Conservation (phyloP, 2,113 vertebrate genomes). For the Merops nubicus region DNA sequence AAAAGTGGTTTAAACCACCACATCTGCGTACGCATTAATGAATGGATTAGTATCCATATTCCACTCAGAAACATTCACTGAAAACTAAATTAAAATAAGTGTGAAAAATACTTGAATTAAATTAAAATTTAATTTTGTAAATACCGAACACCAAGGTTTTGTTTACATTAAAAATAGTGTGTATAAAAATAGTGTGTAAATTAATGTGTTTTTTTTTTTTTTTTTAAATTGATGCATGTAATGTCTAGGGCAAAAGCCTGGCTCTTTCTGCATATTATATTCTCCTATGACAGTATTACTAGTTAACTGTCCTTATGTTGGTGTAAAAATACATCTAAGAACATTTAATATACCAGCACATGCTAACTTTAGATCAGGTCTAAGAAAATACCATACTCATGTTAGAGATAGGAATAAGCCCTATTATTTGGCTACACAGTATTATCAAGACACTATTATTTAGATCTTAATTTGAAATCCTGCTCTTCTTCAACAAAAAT, state of each 20-base stretch:
- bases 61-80: background rate
- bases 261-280: background rate
- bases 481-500: background rate
- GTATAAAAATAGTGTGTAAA: too few relatives aligned
- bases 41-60: background rate
- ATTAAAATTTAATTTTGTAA: background rate
- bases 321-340: background rate
- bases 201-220: too few relatives aligned
- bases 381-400: background rate
- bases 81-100: background rate
- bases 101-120: background rate
- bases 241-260: background rate
- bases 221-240: background rate
- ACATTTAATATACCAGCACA: background rate
- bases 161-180: background rate
- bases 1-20: too few relatives aligned
- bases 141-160: background rate
- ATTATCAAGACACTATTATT: background rate
- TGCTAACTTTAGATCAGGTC: background rate
- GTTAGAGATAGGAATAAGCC: background rate
- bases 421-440: background rate
- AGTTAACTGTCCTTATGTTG: background rate
- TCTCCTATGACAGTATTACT: background rate
- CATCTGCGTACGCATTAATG: background rate
- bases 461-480: background rate